Evolutionary conservation across 2,113 vertebrate species (phyloP), one percentile per base, ranked within the genome.

Genomic region (Otis tarda): DNA sequence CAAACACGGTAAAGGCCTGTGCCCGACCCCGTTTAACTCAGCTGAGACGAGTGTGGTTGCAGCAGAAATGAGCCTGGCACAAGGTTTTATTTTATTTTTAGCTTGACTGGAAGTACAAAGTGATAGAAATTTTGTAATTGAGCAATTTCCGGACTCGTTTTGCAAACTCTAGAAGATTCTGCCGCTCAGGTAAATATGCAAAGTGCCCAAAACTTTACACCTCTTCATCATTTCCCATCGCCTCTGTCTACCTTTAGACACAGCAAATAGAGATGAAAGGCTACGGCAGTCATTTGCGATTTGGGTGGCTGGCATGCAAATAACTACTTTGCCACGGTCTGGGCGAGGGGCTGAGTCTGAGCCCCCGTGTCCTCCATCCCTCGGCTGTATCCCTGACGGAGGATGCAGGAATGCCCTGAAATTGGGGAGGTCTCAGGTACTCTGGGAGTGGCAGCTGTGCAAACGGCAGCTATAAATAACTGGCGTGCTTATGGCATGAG

Each of bases 21-120:
- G 21, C 71, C 88, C 6, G 1, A 23, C 39, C 43, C 16, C 14
- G 4, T 39, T 14, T 47, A 47, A 39, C 47, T 39, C n/a, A 0
- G 3, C 37, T 27, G 49, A 91, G 55, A 45, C 0, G 0, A 69
- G 25, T 2, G 50, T 57, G 67, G 59, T 93, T 93, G 83, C 59
- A 77, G 69, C 87, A 94, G 87, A 74, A 78, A 35, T 24, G 23
- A 77, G 76, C 73, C 55, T 82, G 85, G 83, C 76, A 86, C 68
- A 56, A 90, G 30, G 43, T 24, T 86, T 86, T 60, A 19, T 74
- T 87, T 89, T 95, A 92, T 89, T 95, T 97, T 96, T 93, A 95
- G 88, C 85, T 30, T 89, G 43, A 90, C 92, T 96, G 93, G 91
- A 96, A 97, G 71, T 39, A 74, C 86, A 88, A 64, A 94, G 71